A percentile compares a stretch with the other conserved stretches of the same genome.
Conservation (phyloP, 2,113 vertebrate genomes). For the Myotis yumanensis region DNA sequence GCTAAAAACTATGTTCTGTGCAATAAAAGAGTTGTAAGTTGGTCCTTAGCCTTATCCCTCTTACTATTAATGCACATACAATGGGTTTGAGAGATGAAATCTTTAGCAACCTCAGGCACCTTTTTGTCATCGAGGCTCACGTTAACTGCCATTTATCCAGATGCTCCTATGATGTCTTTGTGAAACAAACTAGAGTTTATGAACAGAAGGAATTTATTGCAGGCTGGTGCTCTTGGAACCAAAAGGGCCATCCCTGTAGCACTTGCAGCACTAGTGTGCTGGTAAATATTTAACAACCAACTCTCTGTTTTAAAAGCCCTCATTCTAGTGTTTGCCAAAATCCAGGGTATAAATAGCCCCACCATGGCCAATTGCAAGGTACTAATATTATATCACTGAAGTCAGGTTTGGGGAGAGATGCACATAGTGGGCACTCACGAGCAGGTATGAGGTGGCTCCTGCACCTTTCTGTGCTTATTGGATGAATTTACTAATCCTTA, state of each 20-base stretch:
- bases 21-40: neutral
- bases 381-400: neutral
- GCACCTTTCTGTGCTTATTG: neutral
- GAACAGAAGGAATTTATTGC: neutral
- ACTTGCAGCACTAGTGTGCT: neutral
- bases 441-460: neutral
- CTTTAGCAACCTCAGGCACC: neutral
- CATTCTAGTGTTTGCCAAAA: neutral
- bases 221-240: neutral
- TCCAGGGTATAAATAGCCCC: neutral
- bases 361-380: neutral
- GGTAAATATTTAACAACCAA: neutral
- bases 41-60: neutral
- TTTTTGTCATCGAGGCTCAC: neutral
- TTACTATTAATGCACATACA: neutral
- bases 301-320: neutral
- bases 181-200: neutral
- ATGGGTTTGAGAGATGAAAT: neutral
- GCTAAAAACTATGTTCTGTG: neutral
- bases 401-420: neutral
- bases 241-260: neutral
- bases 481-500: neutral
- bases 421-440: fast-evolving
- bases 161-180: neutral
- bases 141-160: neutral